A percentile compares a stretch with the other conserved stretches of the same genome.
These are phyloP conservation scores for Artibeus jamaicensis DNA, from an alignment of 2,797 vertebrate genomes.

Conservation along the genomic window DNA sequence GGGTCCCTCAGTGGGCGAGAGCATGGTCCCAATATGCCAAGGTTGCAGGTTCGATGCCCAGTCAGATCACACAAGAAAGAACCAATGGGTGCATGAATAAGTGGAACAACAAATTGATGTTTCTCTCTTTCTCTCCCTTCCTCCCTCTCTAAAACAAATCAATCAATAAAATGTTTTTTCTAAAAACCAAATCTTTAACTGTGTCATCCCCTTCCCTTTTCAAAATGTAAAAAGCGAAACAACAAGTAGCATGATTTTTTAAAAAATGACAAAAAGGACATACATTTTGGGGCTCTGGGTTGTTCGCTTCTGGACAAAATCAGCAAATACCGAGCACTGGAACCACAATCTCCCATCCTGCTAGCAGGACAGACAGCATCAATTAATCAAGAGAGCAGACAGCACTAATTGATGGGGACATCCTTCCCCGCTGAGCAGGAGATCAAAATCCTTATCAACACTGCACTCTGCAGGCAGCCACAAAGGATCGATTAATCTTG, in stretches of 20 bases:
- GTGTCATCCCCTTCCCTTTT: background rate
- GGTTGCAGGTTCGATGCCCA: background rate
- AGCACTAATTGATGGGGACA: background rate
- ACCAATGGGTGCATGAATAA: background rate
- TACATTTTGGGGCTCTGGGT: background rate
- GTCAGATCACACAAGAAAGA: background rate
- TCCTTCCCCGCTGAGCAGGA: background rate
- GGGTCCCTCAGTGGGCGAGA: background rate
- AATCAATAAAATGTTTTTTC: too few relatives aligned
- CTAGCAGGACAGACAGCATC: conserved; percentile 1
- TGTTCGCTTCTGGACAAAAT: background rate
- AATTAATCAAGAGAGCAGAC: background rate
- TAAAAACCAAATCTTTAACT: background rate
- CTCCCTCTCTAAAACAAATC: background rate
- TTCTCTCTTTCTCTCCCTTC: background rate
- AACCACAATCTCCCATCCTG: background rate
- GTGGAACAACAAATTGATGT: background rate
- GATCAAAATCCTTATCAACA: background rate
- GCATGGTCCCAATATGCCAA: background rate
- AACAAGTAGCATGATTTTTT: background rate
- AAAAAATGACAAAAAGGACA: background rate
- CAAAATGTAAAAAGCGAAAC: background rate
- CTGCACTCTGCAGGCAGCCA: background rate
- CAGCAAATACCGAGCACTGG: background rate
- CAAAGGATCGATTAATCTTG: background rate